Base-by-base conservation (phyloP, 92 coral and sea anemone genomes). In the Metridium senile region DNA sequence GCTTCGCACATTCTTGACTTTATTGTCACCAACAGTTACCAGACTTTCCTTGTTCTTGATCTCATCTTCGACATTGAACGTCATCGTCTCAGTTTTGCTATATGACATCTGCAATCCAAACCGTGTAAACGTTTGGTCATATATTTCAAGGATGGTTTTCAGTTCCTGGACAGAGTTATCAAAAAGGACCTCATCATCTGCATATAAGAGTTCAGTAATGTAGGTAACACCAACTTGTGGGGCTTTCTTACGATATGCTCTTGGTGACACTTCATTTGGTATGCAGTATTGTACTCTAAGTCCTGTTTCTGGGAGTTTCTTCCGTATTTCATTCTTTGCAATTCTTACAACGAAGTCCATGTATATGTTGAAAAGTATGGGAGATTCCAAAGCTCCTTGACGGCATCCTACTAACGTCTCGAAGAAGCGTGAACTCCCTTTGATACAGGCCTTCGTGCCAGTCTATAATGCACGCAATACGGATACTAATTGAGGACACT, bases 151-250 rank as follows among this genome's bases (percentile, higher is more conserved):
- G 62, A 77, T 77, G 76, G 35, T 67, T 73, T 22, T 43, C 66
- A 47, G 65, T 77, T 77, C 82, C 25, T 78, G 78, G 13, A n/a
- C 26, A 3, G 76, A 66, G 33, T 78, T 32, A 22, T 51, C 66
- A 47, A 78, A 68, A 46, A 67, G 28, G 47, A 43, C 83, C 28
- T 66, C 66, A 68, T 78, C 83, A 51, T 78, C 77, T 23, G 67
- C 77, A 56, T 68, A 68, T 26, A 78, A 25, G 21, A 78, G 53
- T 68, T 78, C 46, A 9, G 83, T 78, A 47, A 54, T 43, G 2
- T n/a, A 18, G 67, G 23, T 11, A 45, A 19, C 53, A 30, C 75
- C 74, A 10, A 4, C 19, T 26, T 32, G 28, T 30, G 31, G 78
- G 0, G 72, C 72, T 18, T 67, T 21, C 13, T 30, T n/a, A 1